Base-by-base conservation (phyloP, 2,888 invertebrate species). In the Drosophila melanosoma region DNA sequence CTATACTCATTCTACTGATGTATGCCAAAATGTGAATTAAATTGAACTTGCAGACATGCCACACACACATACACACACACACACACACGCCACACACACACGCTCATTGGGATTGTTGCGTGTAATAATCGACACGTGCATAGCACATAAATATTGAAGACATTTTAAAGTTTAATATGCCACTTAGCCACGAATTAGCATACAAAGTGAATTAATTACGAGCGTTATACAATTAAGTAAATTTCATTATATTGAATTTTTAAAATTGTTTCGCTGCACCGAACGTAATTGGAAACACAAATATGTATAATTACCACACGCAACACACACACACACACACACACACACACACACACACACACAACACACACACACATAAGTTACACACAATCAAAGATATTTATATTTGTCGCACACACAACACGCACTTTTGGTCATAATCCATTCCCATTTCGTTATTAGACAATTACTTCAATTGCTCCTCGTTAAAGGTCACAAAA, bases 211-310 rank as follows among this genome's bases (percentile, higher is more conserved):
- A 90, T 90, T 90, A 91, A 90, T 91, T 90, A 91, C 82, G 85
- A 85, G 88, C 80, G 91, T 90, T 90, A 91, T 87, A 81, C 90
- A 91, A 91, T 90, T 90, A 90, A 91, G 90, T 90, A 82, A 90
- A 90, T 90, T 91, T 90, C 88, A 91, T 89, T 88, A 86, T 81
- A 90, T 91, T 90, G 90, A 90, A 89, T 90, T 90, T 89, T 90
- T 86, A 89, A 86, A 90, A 85, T 84, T 90, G 79, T 83, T 74
- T 76, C 65, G 56, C 56, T 68, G 60, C 70, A 69, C 79, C 73
- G 71, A 82, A 84, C 79, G 87, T 89, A 89, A 90, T 91, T 87
- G 90, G 83, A 80, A 82, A 80, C 73, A 83, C 88, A 91, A 87
- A 90, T 86, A 68, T 70, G 68, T 68, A 90, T 78, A 87, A 89